Conservation (phyloP, 2,797 vertebrate genomes). For the Percopsis omiscomaycus region DNA sequence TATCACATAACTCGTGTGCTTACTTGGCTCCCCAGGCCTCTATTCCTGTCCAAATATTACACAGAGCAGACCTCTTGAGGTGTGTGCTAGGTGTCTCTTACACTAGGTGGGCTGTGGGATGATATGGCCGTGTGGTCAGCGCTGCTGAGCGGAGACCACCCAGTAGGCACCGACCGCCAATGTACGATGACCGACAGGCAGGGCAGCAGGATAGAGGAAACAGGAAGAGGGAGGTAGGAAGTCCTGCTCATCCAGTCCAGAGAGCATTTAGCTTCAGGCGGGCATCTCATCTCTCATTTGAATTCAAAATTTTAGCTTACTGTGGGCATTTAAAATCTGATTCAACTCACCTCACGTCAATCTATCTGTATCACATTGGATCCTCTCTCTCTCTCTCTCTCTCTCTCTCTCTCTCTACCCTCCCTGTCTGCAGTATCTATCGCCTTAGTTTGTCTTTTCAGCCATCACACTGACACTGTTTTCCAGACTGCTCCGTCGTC, state of each 20-base stretch:
- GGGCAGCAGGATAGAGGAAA: conserved; percentile 71
- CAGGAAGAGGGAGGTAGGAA: conserved; percentile 74
- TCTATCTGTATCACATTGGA: conserved; percentile 22
- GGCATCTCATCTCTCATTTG: conserved; percentile 39
- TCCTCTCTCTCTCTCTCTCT: conserved; percentile 45
- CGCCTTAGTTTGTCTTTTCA: conserved; percentile 15
- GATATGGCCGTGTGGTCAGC: conserved; percentile 72
- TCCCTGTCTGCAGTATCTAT: conserved; percentile 50
- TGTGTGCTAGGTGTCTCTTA: conserved; percentile 68
- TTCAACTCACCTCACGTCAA: no score
- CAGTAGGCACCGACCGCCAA: conserved; percentile 67
- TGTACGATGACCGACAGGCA: conserved; percentile 64
- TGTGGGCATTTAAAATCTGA: no score
- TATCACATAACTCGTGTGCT: conserved; percentile 57
- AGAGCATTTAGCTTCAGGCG: conserved; percentile 57
- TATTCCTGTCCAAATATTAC: conserved; percentile 70
- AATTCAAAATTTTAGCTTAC: conserved; percentile 28
- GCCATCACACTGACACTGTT: background rate
- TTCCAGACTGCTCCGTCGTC: conserved; percentile 18
- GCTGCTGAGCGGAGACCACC: conserved; percentile 73
- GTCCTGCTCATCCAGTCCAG: conserved; percentile 68
- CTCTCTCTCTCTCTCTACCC: conserved; percentile 63
- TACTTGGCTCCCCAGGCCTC: conserved; percentile 41
- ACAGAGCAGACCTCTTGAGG: conserved; percentile 73
- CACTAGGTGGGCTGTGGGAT: conserved; percentile 67